Base-by-base conservation (phyloP, 2,797 vertebrate species). In the Mus spretus region DNA sequence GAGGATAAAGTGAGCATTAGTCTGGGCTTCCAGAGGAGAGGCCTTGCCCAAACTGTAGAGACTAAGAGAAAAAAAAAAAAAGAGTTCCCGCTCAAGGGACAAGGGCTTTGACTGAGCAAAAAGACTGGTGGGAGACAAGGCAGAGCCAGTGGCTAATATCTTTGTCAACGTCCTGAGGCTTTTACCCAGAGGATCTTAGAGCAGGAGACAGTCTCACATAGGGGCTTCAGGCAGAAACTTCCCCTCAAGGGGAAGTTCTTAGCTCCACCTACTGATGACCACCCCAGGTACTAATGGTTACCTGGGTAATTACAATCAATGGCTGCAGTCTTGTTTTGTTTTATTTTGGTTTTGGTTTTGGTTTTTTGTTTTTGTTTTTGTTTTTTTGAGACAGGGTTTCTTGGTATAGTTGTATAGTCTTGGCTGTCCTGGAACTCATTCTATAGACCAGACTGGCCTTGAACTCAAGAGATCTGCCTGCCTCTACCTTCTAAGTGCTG, bases 31-130 rank as follows among this genome's bases (percentile, higher is more conserved):
- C 65, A 81, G 59, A 9, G 40, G n/a, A 37, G 12, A 22, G 9
- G 63, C 20, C n/a, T 96, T 90, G 59, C 84, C 65, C 59, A 84
- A 89, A 94, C 70, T 79, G 80, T 57, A 87, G 37, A 37, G 37
- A 65, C 53, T 50, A 40, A 81, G n/a, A n/a, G n/a, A 65, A 26
- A 20, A 81, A 40, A 19, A 15, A 79, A n/a, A 20, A 55, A 91
- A 92, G 67, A 80, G 10, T 90, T 90, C 63, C 34, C 63, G 55
- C 80, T 40, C 26, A 89, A 59, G 31, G 50, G 37, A 31, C 70
- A 89, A 92, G 50, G 37, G 14, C 28, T 72, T 88, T 63, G 31
- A n/a, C 75, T 40, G 37, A 91, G 57, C 24, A 87, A 86, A 93
- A 47, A 63, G 15, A 59, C 85, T 57, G 53, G 9, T 19, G 44